Percentiles rank a stretch among this genome's conserved stretches.
phyloP scores from a whole-genome alignment of 2,888 invertebrate species.

The Agrochola circellaris region DNA sequence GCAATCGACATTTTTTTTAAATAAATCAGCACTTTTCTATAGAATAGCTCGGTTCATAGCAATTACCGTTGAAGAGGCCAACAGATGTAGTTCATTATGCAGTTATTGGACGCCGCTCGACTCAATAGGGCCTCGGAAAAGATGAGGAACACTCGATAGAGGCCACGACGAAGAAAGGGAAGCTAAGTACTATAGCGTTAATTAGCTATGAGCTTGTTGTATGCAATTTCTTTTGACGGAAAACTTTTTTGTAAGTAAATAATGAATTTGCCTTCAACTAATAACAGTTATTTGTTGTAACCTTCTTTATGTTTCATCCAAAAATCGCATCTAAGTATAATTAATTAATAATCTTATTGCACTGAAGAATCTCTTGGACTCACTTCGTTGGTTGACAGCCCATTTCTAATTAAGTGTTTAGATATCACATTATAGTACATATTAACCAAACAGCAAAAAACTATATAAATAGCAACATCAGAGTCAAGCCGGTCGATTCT shows the following conservation, averaged over 20 bases:
- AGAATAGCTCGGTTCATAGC: conserved; percentile 1
- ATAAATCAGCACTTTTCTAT: conserved; percentile 4
- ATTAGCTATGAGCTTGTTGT: conserved; percentile 7
- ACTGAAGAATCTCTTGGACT: neutral
- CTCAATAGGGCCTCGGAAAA: conserved; percentile 9
- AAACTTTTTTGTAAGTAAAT: neutral
- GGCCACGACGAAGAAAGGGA: neutral
- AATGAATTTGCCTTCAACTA: neutral
- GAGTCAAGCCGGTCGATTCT: no score
- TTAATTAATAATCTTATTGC: neutral
- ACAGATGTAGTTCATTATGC: conserved; percentile 43
- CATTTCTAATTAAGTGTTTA: no score
- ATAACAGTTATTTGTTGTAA: neutral
- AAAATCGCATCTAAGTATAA: neutral
- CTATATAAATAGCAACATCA: neutral
- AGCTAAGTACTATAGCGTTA: neutral
- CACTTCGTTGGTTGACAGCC: no score
- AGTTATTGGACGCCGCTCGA: conserved; percentile 33
- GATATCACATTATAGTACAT: neutral
- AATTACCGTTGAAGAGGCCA: conserved; percentile 31
- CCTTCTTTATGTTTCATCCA: neutral
- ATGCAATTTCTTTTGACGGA: neutral
- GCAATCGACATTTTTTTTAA: neutral
- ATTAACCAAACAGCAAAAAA: neutral
- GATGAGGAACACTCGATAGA: neutral